These are phyloP conservation scores for Imbricaverruca yamaguchii DNA, from an alignment of 2,888 invertebrate genomes.

Conservation along the genomic window DNA sequence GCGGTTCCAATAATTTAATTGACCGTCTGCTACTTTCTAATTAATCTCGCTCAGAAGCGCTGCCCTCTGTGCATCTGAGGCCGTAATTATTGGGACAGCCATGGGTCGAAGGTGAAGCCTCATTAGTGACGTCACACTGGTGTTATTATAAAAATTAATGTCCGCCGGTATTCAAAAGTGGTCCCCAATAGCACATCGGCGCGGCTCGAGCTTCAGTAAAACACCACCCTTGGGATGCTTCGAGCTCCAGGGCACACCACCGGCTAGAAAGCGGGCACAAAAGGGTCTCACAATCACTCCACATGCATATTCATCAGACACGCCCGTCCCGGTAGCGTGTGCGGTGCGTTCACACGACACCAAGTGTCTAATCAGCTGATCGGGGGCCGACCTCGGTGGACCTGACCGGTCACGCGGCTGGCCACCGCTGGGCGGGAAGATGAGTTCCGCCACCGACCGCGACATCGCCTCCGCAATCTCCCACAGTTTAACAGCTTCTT, in stretches of 20 bases:
- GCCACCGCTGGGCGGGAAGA: neutral
- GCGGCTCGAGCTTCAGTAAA: neutral
- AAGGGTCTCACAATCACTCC: neutral
- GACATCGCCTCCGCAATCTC: neutral
- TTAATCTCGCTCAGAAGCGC: neutral
- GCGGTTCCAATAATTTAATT: too few species aligned
- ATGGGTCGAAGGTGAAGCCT: neutral
- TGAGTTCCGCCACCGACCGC: neutral
- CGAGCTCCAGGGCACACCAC: neutral
- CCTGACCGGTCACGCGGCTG: neutral
- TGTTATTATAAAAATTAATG: neutral
- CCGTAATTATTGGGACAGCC: neutral
- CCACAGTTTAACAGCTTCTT: neutral
- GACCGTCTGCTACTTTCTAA: neutral
- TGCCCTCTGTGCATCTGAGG: neutral
- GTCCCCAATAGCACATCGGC: neutral
- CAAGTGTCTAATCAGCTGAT: neutral
- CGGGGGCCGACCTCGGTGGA: neutral
- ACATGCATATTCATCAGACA: neutral
- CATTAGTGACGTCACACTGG: neutral
- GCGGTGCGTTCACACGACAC: neutral
- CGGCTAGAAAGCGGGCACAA: neutral
- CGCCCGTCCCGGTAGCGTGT: neutral
- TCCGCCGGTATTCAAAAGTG: neutral
- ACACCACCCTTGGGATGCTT: neutral